These are phyloP conservation scores for Tiliacea citrago DNA, from an alignment of 2,888 invertebrate genomes.

Conservation along the genomic window DNA sequence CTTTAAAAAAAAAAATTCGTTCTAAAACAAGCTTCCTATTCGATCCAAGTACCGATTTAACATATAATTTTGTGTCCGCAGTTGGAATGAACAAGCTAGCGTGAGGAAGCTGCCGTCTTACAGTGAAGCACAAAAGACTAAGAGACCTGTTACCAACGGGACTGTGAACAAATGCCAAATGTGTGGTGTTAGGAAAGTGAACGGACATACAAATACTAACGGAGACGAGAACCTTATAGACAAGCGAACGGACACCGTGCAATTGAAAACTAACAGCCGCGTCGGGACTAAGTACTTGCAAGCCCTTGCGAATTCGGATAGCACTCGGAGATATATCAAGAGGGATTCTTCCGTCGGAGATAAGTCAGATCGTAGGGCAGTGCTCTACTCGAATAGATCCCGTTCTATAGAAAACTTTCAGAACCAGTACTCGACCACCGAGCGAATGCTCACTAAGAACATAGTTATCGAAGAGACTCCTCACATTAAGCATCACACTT, in stretches of 20 bases:
- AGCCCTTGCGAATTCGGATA: slow-evolving; percentile 82
- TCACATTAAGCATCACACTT: slow-evolving; percentile 86
- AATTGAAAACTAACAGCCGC: slow-evolving; percentile 85
- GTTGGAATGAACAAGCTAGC: slow-evolving; percentile 90
- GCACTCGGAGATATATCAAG: slow-evolving; percentile 80
- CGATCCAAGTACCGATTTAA: slow-evolving; percentile 29
- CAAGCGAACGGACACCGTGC: slow-evolving; percentile 78
- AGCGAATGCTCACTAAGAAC: slow-evolving; percentile 75
- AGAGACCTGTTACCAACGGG: slow-evolving; percentile 86
- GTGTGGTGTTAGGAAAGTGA: slow-evolving; percentile 86
- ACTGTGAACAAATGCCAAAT: slow-evolving; percentile 83
- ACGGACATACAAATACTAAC: slow-evolving; percentile 77
- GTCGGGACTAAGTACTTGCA: slow-evolving; percentile 88
- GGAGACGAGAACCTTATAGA: slow-evolving; percentile 72
- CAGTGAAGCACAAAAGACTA: slow-evolving; percentile 90
- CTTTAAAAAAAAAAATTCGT: too few relatives aligned
- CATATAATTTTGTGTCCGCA: slow-evolving; percentile 66
- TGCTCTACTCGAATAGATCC: slow-evolving; percentile 82
- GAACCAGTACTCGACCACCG: slow-evolving; percentile 77
- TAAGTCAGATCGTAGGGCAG: slow-evolving; percentile 77
- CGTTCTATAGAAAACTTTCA: slow-evolving; percentile 89
- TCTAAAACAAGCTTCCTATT: neutral
- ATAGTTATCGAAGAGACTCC: slow-evolving; percentile 82
- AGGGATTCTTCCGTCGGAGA: slow-evolving; percentile 85
- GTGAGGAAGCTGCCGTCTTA: slow-evolving; percentile 89